Evolutionary conservation across 23 tunicate genomes (phyloP), one percentile per base, ranked within the genome.

Genomic region (Ciona savignyi): DNA sequence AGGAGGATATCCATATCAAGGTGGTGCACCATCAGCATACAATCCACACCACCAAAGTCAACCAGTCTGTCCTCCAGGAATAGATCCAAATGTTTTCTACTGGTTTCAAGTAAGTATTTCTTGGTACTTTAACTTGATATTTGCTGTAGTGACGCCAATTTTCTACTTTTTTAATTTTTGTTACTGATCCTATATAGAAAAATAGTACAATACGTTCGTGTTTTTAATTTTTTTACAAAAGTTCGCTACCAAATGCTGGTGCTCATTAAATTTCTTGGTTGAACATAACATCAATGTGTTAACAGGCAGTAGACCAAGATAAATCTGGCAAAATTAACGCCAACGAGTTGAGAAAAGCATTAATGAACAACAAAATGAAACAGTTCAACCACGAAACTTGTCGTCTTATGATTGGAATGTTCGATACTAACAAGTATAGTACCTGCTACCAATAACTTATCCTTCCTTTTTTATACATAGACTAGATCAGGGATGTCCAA

Each of bases 341-440:
- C 3, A 68, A 6, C 2, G 97, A 91, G 30, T 35, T 91, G 51
- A 78, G 85, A 29, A 73, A 76, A 29, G 97, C 97, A 9, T 62
- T 91, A 30, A 91, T 91, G 87, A 91, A 84, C 79, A 91, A 85
- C 65, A 84, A 91, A 30, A 91, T 91, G 97, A 84, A 91, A 66
- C 86, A 91, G 61, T 91, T 91, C 67, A 91, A 91, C 71, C 76
- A 65, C 26, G 97, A 91, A 85, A 91, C 97, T 11, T 91, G 97
- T 42, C 71, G 97, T 25, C 83, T 91, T 25, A 84, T 91, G 91
- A 91, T 91, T 31, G 97, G 97, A 66, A 91, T 91, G 97, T 91
- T 84, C 75, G 97, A 91, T 61, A 71, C 34, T 35, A 67, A 91
- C 72, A 80, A 65, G 97, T 90, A 68, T 3, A 34, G 67, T 49